Percentiles rank a stretch among this genome's conserved stretches.
Evolutionary conservation across 2,888 invertebrate species (phyloP).

Genomic region (Agrochola lota): DNA sequence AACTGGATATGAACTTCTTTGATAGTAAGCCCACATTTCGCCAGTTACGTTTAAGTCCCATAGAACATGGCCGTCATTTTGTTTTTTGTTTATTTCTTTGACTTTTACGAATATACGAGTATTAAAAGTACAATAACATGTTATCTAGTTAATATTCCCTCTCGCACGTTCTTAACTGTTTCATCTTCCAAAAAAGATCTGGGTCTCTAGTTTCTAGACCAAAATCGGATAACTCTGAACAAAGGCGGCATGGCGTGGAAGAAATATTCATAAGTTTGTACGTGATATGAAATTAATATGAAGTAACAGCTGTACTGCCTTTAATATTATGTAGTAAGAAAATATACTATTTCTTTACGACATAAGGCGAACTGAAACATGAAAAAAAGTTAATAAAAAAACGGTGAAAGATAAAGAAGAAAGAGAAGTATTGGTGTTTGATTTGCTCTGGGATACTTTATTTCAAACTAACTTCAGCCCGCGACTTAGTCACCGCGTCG

Average conservation of each 20-base stretch:
- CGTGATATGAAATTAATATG: conserved; percentile 76
- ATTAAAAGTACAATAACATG: background rate
- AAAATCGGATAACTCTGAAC: conserved; percentile 58
- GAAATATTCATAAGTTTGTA: conserved; percentile 74
- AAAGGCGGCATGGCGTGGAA: conserved; percentile 54
- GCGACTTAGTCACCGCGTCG: too few relatives aligned
- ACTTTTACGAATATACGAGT: background rate
- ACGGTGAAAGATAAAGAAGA: background rate
- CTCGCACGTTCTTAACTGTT: conserved; percentile 2
- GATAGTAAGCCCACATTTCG: too few relatives aligned
- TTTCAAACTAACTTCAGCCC: background rate
- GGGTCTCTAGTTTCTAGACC: conserved; percentile 16
- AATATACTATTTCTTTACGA: conserved; percentile 24
- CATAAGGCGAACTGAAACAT: background rate
- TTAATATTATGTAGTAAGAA: conserved; percentile 40
- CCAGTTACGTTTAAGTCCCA: too few relatives aligned
- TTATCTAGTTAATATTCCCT: background rate
- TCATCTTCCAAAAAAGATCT: background rate
- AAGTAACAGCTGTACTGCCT: conserved; percentile 40
- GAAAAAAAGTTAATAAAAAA: conserved; percentile 22
- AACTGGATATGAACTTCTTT: too few relatives aligned
- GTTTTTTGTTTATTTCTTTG: background rate
- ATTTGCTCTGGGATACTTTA: conserved; percentile 4
- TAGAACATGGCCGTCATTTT: too few relatives aligned
- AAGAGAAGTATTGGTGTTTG: conserved; percentile 22